phyloP scores from a whole-genome alignment of 1,140 invertebrate species.

The Sogatella furcifera region DNA sequence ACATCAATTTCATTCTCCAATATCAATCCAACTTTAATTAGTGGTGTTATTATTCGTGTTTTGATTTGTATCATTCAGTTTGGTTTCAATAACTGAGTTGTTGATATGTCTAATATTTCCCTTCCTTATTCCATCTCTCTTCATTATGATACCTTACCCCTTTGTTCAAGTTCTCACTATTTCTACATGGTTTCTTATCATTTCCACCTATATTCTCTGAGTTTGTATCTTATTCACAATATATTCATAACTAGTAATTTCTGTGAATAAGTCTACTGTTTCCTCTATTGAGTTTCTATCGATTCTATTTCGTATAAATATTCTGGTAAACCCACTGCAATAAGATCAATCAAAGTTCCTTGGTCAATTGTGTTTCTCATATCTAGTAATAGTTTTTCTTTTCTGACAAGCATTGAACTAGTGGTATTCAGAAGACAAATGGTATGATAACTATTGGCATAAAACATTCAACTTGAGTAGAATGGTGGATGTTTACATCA shows the following conservation, averaged over 20 bases:
- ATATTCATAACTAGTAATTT: too few relatives aligned
- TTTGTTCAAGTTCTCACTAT: too few relatives aligned
- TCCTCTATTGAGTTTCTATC: conserved; percentile 21
- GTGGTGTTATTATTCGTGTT: conserved; percentile 8
- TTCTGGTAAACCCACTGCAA: conserved; percentile 24
- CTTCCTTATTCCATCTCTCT: conserved; percentile 5
- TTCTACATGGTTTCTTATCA: too few relatives aligned
- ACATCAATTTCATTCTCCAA: conserved; percentile 2
- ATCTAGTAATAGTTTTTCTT: conserved; percentile 26
- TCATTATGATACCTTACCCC: too few relatives aligned
- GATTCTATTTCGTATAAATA: conserved; percentile 24
- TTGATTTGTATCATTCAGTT: not conserved
- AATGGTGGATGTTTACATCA: conserved; percentile 15
- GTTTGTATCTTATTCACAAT: not conserved
- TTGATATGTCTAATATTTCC: conserved; percentile 9
- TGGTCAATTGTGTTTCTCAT: too few relatives aligned
- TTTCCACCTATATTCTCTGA: not conserved
- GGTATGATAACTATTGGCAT: conserved; percentile 23
- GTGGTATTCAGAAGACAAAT: too few relatives aligned
- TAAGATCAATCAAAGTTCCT: conserved; percentile 22
- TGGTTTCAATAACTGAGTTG: not conserved
- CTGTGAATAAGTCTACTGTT: conserved; percentile 14
- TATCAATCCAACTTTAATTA: conserved; percentile 6
- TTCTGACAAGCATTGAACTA: conserved; percentile 27
- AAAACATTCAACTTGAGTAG: conserved; percentile 18